phyloP scores from a whole-genome alignment of 2,888 invertebrate genomes.

The Neoascia interrupta region DNA sequence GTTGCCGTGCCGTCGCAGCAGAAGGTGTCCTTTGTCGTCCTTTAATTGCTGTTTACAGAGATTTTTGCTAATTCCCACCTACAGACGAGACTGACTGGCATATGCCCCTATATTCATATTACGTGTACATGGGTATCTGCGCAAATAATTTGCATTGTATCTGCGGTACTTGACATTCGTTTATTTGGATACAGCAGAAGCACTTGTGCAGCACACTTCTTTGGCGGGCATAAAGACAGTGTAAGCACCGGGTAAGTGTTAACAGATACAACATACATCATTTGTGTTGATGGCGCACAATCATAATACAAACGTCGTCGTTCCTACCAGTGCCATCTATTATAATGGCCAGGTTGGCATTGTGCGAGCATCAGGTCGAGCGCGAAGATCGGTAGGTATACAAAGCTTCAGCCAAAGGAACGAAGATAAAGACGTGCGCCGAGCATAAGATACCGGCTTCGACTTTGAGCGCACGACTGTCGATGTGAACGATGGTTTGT shows the following conservation, averaged over 20 bases:
- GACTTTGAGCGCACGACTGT: constrained; percentile 51
- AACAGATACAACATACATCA: constrained; percentile 69
- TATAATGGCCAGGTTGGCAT: constrained; percentile 33
- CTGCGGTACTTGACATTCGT: constrained; percentile 67
- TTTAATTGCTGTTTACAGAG: constrained; percentile 68
- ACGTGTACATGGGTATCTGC: constrained; percentile 25
- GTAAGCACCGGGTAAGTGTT: constrained; percentile 58
- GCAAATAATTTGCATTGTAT: constrained; percentile 65
- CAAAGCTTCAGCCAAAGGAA: too few relatives aligned
- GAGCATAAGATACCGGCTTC: constrained; percentile 20
- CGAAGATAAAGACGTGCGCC: not conserved
- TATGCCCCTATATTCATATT: constrained; percentile 7
- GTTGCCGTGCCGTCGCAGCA: constrained; percentile 35
- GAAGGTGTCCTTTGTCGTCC: constrained; percentile 67
- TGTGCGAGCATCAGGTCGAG: constrained; percentile 44
- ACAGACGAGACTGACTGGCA: constrained; percentile 5
- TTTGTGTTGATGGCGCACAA: constrained; percentile 65
- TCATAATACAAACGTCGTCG: constrained; percentile 50
- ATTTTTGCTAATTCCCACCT: constrained; percentile 46
- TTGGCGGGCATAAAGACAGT: constrained; percentile 41
- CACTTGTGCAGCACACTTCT: constrained; percentile 11
- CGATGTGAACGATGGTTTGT: constrained; percentile 57
- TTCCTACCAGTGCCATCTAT: constrained; percentile 43
- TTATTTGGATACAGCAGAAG: constrained; percentile 49
- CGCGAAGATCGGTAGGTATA: constrained; percentile 55